Conservation (phyloP, 2,888 invertebrate species). For the Ormia ochracea region DNA sequence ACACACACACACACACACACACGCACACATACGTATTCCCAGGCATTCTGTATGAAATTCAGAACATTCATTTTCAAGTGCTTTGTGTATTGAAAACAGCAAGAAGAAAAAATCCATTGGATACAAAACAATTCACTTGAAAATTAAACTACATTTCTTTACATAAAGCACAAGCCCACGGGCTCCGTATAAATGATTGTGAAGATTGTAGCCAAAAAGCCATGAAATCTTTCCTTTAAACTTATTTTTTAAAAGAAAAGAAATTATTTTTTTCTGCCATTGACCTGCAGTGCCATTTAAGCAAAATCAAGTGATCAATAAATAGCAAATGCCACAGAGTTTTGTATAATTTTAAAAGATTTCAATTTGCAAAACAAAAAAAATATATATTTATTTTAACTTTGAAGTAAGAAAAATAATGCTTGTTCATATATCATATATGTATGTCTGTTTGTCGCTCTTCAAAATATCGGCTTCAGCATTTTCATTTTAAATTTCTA, state of each 20-base stretch:
- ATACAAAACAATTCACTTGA: slow-evolving; percentile 30
- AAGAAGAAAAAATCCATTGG: slow-evolving; percentile 22
- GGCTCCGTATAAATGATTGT: not conserved
- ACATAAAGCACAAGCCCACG: not conserved
- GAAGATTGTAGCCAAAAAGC: slow-evolving; percentile 8
- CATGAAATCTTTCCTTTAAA: slow-evolving; percentile 11
- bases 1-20: not conserved
- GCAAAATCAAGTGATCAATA: not conserved
- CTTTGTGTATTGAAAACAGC: slow-evolving; percentile 31
- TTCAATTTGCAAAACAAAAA: too few species aligned
- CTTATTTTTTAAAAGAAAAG: not conserved
- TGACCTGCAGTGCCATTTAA: slow-evolving; percentile 15
- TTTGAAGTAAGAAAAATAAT: too few species aligned
- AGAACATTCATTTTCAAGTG: slow-evolving; percentile 37
- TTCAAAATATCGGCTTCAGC: too few species aligned
- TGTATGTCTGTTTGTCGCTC: too few species aligned
- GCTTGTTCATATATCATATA: too few species aligned
- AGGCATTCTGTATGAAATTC: too few species aligned
- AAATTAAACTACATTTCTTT: not conserved
- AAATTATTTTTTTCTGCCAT: not conserved
- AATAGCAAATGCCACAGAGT: not conserved
- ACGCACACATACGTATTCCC: too few species aligned
- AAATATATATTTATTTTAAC: too few species aligned
- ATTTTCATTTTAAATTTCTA: not conserved
- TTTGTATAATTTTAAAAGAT: not conserved